phyloP scores from a whole-genome alignment of 2,113 vertebrate species.

The Ctenodactylus gundi region DNA sequence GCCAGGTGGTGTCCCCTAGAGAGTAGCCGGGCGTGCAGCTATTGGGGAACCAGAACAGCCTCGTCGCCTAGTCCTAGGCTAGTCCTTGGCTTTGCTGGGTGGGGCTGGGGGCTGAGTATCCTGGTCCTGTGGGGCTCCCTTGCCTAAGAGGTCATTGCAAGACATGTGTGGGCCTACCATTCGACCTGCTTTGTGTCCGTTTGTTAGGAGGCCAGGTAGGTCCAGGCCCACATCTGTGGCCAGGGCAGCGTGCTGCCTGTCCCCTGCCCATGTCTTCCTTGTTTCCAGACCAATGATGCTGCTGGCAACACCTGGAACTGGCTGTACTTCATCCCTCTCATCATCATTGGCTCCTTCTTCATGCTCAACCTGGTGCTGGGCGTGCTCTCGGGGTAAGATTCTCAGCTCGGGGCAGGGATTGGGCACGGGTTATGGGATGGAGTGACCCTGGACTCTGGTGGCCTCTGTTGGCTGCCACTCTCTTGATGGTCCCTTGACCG shows the following conservation, averaged over 20 bases:
- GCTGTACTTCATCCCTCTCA: slow-evolving; percentile 97
- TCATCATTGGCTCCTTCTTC: slow-evolving; percentile 98
- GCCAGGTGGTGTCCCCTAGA: neutral
- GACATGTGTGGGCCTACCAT: no score
- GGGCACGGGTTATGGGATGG: fast-evolving
- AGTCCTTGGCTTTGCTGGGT: neutral
- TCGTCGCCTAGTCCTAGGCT: neutral
- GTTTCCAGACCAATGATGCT: slow-evolving; percentile 93
- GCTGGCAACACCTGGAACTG: slow-evolving; percentile 96
- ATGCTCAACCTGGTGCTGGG: slow-evolving; percentile 98
- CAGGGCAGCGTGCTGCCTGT: fast-evolving
- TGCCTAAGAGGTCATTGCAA: no score
- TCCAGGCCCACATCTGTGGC: fast-evolving
- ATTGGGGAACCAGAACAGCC: neutral
- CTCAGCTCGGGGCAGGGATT: neutral
- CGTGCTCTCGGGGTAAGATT: slow-evolving; percentile 93
- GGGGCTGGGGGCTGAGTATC: neutral
- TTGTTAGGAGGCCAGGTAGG: neutral
- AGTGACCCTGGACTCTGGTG: neutral
- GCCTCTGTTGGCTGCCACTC: neutral
- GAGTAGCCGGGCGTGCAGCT: neutral
- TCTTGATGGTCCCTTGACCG: neutral
- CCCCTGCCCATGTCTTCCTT: neutral
- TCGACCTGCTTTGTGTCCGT: neutral
- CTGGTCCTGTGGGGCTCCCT: no score